Evolutionary conservation across 2,888 invertebrate species (phyloP), one percentile per base, ranked within the genome.

Genomic region (Diploptera punctata): DNA sequence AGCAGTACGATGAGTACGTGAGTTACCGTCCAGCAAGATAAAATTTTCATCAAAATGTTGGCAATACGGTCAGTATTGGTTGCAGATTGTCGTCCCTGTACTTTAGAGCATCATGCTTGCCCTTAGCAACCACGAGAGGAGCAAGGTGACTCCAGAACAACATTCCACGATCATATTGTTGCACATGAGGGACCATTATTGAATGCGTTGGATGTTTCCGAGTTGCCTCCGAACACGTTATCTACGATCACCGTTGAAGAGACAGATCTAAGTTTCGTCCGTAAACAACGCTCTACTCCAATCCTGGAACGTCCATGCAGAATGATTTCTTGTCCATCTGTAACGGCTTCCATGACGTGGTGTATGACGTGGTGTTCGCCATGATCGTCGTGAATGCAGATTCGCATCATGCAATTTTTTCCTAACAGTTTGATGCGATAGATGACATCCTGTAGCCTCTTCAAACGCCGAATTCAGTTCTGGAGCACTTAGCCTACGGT

Each of bases 401-500:
- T n/a, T n/a, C n/a, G n/a, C n/a, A n/a, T n/a, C n/a, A n/a, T 7
- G 4, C 7, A 57, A 2, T 2, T 7, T 13, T 57, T 3, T 57
- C 21, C 24, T 57, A 21, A 57, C 57, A 57, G 57, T 57, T 57
- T 57, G 57, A 57, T 57, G 57, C 19, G 4, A 57, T 13, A 21
- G 5, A 57, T 21, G 19, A 26, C 57, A 24, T 57, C 1, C 4
- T 24, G 24, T 57, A 1, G 24, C 7, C 1, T 5, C 1, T 24
- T 9, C 24, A 13, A 18, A 21, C 57, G 18, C 57, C 16, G 24
- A 21, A 57, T 57, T 57, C 57, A 57, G 57, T 57, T 9, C 24
- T 18, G 19, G 57, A 57, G 4, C 57, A 57, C 57, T 57, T 24
- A 57, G 57, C 57, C 57, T n/a, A n/a, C n/a, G n/a, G 57, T 24